Conservation (phyloP, 1,140 invertebrate genomes). For the Aradophagus sp. region DNA sequence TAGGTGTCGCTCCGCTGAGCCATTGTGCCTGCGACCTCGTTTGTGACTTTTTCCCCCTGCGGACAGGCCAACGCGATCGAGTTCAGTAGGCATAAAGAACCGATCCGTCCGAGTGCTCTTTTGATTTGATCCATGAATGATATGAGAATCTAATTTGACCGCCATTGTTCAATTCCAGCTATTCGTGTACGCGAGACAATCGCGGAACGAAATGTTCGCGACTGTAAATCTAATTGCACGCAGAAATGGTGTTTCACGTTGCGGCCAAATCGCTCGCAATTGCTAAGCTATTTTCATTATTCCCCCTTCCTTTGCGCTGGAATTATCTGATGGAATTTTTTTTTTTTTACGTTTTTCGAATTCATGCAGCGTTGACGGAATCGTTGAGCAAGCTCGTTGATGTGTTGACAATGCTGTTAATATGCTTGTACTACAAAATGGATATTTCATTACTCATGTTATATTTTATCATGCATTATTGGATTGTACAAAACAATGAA, state of each 20-base stretch:
- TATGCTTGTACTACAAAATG: too few species aligned
- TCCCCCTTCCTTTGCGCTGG: too few species aligned
- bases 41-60: constrained; percentile 45
- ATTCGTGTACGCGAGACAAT: constrained; percentile 53
- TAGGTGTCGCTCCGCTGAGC: constrained; percentile 23
- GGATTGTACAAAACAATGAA: too few species aligned
- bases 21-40: constrained; percentile 51
- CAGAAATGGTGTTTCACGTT: constrained; percentile 14
- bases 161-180: constrained; percentile 57
- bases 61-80: constrained; percentile 49
- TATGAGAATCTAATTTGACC: constrained; percentile 58
- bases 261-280: constrained; percentile 1
- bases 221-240: constrained; percentile 44
- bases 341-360: too few species aligned
- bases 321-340: too few species aligned
- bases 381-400: too few species aligned
- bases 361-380: too few species aligned
- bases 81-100: constrained; percentile 58
- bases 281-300: too few species aligned
- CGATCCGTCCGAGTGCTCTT: constrained; percentile 57
- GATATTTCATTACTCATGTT: too few species aligned
- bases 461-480: too few species aligned
- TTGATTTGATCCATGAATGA: constrained; percentile 60
- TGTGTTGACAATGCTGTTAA: too few species aligned
- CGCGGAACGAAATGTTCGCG: constrained; percentile 38